Evolutionary conservation across 2,888 invertebrate genomes (phyloP).

Genomic region (Metacarcinus magister): DNA sequence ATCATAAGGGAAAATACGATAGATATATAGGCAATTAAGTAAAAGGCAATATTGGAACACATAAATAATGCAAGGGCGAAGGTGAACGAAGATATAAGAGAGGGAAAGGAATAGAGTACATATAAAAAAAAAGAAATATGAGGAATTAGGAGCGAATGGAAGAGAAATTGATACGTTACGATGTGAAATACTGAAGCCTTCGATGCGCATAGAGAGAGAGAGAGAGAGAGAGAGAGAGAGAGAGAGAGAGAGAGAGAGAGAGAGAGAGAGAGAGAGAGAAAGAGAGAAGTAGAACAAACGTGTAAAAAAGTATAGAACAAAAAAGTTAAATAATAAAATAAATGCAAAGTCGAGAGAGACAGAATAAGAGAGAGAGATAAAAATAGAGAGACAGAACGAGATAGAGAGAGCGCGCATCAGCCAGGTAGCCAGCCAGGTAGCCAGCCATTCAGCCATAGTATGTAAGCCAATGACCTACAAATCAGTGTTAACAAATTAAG

Average conservation of each 20-base stretch:
- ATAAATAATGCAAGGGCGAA: constrained; percentile 11
- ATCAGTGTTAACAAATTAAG: background rate
- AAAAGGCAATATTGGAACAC: constrained; percentile 35
- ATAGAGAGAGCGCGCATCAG: background rate
- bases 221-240: too few relatives aligned
- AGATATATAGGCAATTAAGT: constrained; percentile 41
- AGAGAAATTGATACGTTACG: background rate
- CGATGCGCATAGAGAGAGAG: too few relatives aligned
- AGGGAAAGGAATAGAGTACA: background rate
- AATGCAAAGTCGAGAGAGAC: background rate
- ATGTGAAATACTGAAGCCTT: too few relatives aligned
- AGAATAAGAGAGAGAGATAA: background rate
- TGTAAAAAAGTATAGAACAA: background rate
- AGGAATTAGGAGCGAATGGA: background rate
- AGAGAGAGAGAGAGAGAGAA: too few relatives aligned
- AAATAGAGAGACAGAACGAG: background rate
- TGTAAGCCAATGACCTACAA: background rate
- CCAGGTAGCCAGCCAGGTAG: background rate
- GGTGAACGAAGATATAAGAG: constrained; percentile 7
- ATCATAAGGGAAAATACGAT: background rate
- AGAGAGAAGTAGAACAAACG: background rate
- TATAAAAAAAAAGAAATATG: background rate
- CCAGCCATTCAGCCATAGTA: background rate
- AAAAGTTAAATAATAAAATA: background rate
- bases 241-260: too few relatives aligned